Evolutionary conservation across 1,140 invertebrate genomes (phyloP), one percentile per base, ranked within the genome.

Genomic region (Apis dorsata): DNA sequence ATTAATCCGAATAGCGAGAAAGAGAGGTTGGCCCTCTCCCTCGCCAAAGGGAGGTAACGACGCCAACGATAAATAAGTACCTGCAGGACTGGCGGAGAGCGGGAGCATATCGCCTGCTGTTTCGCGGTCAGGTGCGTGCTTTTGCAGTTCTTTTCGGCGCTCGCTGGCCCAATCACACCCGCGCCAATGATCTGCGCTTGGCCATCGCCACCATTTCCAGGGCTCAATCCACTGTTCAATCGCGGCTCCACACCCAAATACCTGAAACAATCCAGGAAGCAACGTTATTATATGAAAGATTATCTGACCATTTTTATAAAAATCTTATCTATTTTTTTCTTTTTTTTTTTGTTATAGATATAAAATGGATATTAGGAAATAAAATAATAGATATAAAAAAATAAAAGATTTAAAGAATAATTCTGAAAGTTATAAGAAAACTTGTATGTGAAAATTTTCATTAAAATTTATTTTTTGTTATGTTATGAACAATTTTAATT

Each of bases 81-180:
- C 93, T 94, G 93, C 34, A 94, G 88, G 77, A 94, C 92, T 75
- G 92, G 91, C 28, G 93, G 93, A 75, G 93, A 93, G 88, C 91
- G 91, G 75, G 91, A 88, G 86, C 93, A 94, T 86, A 94, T 94
- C 55, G 89, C 87, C 88, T 94, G 93, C 85, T 94, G 93, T 86
- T 94, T 94, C 68, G 86, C 81, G 51, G 93, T 93, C 74, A 94
- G 92, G 86, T 94, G 92, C 71, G 88, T 85, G 88, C 90, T 94
- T 86, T 94, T 94, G 87, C 93, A 93, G 88, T 92, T 92, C 85
- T 90, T 92, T 87, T 94, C 93, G 77, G 93, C 93, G 79, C 92
- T 94, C 63, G 92, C 91, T 71, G 93, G 93, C n/a, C 93, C 93
- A 88, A 94, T 92, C 83, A 94, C 88, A 71, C 88, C 88, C 81